Base-by-base conservation (phyloP, 2,797 vertebrate species). In the Leucoraja ocellata region DNA sequence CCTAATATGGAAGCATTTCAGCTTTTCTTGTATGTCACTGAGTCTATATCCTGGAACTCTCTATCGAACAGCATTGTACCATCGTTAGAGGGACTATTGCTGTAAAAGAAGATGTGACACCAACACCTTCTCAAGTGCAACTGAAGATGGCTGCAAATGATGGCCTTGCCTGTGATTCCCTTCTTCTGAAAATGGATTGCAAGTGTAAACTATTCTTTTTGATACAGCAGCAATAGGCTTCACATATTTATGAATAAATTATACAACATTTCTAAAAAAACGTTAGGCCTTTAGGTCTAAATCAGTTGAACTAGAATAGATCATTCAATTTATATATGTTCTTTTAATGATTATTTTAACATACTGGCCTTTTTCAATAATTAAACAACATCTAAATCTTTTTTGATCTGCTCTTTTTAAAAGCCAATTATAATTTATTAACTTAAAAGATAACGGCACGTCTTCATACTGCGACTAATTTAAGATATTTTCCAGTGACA, bases 361-460 rank as follows among this genome's bases (percentile, higher is more conserved):
- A 54, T n/a, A 76, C 39, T 74, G 65, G 25, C 36, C 10, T 74
- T 46, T 16, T 58, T 76, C 2, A 92, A 74, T 68, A 92, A 74
- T 74, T 76, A 92, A 92, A 92, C 39, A 68, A 63, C 32, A 65
- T 21, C 63, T 4, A 21, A 54, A 32, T 21, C 61, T 88, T 68
- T 88, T 68, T n/a, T 32, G n/a, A 36, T 23, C 25, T 88, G n/a
- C 16, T 88, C 65, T 63, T 68, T 88, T 88, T 36, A 36, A 7
- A 32, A 88, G 63, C 61, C 16, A 63, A 68, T 86, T 63, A 88
- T 88, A 88, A 88, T 61, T 84, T 14, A 84, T 84, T 36, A 88
- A 32, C 63, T 68, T 88, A 68, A 68, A 68, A 65, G 32, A 88
- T 68, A 88, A 88, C 6, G 25, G 74, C 71, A 76, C 58, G 46